Conservation (phyloP, 2,888 invertebrate species). For the Taphrorychus bicolor region DNA sequence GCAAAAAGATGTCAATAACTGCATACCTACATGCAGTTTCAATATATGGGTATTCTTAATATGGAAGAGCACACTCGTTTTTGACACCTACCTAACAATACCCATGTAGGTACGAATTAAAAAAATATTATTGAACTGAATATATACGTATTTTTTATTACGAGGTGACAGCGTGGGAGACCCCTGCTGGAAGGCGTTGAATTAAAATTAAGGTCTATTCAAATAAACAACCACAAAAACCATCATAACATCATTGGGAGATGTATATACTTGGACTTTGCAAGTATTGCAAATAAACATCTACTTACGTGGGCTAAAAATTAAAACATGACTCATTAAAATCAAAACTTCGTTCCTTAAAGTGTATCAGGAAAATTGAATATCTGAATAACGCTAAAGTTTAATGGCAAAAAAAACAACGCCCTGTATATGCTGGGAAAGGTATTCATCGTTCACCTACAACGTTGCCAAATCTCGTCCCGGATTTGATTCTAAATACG, state of each 20-base stretch:
- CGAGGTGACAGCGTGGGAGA: constrained; percentile 23
- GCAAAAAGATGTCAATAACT: too few species aligned
- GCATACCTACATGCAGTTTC: too few species aligned
- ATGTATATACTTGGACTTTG: too few species aligned
- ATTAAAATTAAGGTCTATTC: neutral
- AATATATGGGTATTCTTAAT: too few species aligned
- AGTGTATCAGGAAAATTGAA: neutral
- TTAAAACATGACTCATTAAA: neutral
- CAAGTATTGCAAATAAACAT: neutral
- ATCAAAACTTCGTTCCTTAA: neutral
- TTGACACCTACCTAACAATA: neutral
- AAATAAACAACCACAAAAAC: neutral
- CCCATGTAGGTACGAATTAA: neutral
- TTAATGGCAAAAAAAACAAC: neutral
- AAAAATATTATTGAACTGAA: neutral
- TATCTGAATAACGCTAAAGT: too few species aligned
- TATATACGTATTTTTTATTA: neutral
- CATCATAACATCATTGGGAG: neutral
- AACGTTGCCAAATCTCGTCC: constrained; percentile 12
- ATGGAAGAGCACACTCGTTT: neutral
- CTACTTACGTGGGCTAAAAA: neutral
- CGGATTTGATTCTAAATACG: too few species aligned
- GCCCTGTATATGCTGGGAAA: constrained; percentile 22
- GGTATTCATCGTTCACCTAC: constrained; percentile 15
- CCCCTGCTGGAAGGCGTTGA: constrained; percentile 2